Evolutionary conservation across 2,797 vertebrate genomes (phyloP).

Genomic region (Margarornis squamiger): DNA sequence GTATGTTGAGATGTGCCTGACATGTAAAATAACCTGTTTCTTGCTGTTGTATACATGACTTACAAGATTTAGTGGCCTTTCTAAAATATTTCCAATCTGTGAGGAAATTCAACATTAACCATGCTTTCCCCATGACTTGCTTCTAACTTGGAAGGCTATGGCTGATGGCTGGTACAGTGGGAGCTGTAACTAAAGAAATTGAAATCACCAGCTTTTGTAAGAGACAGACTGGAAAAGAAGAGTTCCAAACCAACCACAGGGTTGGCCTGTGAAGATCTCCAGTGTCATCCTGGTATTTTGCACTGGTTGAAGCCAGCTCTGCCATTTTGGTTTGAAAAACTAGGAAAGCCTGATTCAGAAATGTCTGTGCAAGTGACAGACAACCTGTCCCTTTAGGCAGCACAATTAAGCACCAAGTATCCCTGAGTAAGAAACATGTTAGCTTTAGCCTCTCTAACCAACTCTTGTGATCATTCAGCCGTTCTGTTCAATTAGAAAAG

Average conservation of each 20-base stretch:
- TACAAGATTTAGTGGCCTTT: background rate
- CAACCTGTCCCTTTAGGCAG: background rate
- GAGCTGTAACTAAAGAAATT: background rate
- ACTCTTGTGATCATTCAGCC: constrained; percentile 63
- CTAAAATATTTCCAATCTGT: background rate
- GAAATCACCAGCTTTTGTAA: background rate
- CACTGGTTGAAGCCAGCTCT: background rate
- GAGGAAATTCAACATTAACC: background rate
- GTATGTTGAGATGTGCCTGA: background rate
- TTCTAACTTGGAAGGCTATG: background rate
- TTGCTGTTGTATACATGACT: background rate
- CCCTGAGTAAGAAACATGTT: background rate
- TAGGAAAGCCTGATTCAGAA: background rate
- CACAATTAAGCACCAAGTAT: background rate
- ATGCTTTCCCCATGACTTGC: background rate
- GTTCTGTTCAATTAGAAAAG: constrained; percentile 70
- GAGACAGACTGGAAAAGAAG: background rate
- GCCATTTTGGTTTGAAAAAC: background rate
- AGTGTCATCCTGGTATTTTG: background rate
- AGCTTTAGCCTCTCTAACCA: constrained; percentile 56
- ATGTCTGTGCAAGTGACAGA: background rate
- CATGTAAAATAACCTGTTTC: background rate
- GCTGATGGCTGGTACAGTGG: background rate
- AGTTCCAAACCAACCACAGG: background rate
- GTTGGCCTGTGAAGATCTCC: background rate